phyloP scores from a whole-genome alignment of 2,888 invertebrate genomes.

The Amphipyra tragopoginis region DNA sequence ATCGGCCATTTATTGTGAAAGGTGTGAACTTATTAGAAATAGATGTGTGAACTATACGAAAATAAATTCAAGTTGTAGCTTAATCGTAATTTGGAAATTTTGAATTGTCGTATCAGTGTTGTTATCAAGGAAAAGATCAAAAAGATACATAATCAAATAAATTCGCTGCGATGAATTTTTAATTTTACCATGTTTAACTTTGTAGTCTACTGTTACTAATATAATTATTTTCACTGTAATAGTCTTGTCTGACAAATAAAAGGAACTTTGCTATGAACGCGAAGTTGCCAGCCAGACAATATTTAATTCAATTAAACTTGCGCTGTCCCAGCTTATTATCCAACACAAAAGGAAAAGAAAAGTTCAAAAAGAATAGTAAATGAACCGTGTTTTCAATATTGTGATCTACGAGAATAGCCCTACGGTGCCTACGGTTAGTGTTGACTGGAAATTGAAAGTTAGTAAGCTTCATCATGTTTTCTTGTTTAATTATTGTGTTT shows the following conservation, averaged over 20 bases:
- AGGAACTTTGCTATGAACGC: constrained; percentile 50
- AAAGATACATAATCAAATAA: background rate
- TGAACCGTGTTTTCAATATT: constrained; percentile 43
- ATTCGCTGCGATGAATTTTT: background rate
- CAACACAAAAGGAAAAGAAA: constrained; percentile 44
- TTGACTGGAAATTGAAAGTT: background rate
- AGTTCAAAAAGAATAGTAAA: constrained; percentile 55
- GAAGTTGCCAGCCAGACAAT: constrained; percentile 59
- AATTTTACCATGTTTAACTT: constrained; percentile 23
- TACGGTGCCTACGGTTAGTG: background rate
- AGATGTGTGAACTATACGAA: no score
- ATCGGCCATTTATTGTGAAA: no score
- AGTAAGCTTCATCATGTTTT: background rate
- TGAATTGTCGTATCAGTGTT: no score
- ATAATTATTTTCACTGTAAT: constrained; percentile 48
- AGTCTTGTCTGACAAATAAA: constrained; percentile 48
- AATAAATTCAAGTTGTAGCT: no score
- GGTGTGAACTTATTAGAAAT: no score
- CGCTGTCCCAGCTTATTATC: constrained; percentile 57
- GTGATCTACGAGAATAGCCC: constrained; percentile 25
- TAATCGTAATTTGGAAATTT: no score
- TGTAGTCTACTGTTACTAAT: constrained; percentile 36
- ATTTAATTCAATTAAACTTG: constrained; percentile 70
- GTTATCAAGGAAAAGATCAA: no score
- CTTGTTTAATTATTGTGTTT: background rate